A percentile compares a stretch with the other conserved stretches of the same genome.
Evolutionary conservation across 2,113 vertebrate genomes (phyloP).

Genomic region (Myrmecophaga tridactyla): DNA sequence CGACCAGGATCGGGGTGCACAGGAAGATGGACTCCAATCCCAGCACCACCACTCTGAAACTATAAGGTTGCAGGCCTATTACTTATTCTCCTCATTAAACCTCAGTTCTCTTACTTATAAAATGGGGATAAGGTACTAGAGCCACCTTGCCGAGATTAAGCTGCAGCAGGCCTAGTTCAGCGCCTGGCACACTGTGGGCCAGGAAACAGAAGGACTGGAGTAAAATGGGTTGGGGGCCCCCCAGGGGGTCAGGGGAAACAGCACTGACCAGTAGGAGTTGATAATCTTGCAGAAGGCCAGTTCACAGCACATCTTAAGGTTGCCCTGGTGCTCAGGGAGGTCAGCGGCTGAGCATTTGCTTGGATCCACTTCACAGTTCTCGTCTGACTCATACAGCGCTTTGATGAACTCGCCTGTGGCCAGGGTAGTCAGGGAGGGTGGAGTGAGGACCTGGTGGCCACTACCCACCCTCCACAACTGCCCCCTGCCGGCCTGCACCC

Average conservation of each 20-base stretch:
- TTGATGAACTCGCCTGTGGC: conserved; percentile 97
- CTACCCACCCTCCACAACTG: background rate
- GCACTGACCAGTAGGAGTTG: conserved; percentile 97
- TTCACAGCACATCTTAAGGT: conserved; percentile 99
- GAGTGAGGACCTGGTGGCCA: background rate
- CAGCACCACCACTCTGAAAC: background rate
- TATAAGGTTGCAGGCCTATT: background rate
- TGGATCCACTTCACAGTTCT: conserved; percentile 98
- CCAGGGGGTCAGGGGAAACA: accelerated
- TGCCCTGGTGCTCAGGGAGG: conserved; percentile 96
- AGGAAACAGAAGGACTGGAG: accelerated
- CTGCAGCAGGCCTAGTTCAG: accelerated
- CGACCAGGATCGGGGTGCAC: background rate
- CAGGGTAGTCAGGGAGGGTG: background rate
- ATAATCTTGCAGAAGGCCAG: conserved; percentile 99
- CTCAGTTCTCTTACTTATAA: background rate
- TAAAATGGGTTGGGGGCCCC: too few relatives aligned
- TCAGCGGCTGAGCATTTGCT: conserved; percentile 93
- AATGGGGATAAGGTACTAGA: too few relatives aligned
- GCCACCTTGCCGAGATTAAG: background rate
- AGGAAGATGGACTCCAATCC: background rate
- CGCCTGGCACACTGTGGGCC: accelerated
- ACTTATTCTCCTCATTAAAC: background rate
- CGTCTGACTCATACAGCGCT: conserved; percentile 98
- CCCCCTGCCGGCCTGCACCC: background rate